Evolutionary conservation across 2,797 vertebrate species (phyloP), one percentile per base, ranked within the genome.

Genomic region (Thalassophryne amazonica): DNA sequence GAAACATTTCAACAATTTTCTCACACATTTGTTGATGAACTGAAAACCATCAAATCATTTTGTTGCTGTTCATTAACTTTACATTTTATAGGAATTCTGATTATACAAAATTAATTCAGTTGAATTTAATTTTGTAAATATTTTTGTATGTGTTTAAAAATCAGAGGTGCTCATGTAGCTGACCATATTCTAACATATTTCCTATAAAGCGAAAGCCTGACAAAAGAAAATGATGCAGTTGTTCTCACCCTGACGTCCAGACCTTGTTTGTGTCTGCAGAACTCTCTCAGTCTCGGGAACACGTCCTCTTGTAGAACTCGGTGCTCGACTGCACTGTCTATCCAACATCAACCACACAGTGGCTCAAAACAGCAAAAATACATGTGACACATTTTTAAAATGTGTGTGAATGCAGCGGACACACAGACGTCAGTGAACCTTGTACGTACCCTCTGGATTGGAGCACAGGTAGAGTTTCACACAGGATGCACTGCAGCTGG

Each of bases 391-490:
- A 11, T 5, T 32, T 19, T 16, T 37, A 6, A 3, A 8, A 17
- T 13, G 12, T 16, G 4, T 16, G 6, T 6, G 40, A n/a, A 33
- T 4, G 22, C 7, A 28, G 6, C 27, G 6, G 20, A 16, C n/a
- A 11, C 9, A 55, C 41, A 5, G 14, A 7, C 8, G 1, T 16
- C 7, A 23, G n/a, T 23, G 3, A 19, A 12, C 19, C 11, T 14
- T 12, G 12, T 5, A 54, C 78, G 2, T 82, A 92, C 91, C 90
- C 41, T 87, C 66, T 21, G 90, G 90, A 76, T 89, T 89, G 45
- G 87, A 87, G 77, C 90, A 89, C 57, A 92, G 65, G 25, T 90
- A 92, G 22, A 92, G 66, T 66, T 91, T 88, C 17, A 92, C 82
- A 71, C 86, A 89, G 35, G 81, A 68, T 0, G 78, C 70, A 16